Conservation (phyloP, 2,797 vertebrate genomes). For the Rhynchonycteris naso region DNA sequence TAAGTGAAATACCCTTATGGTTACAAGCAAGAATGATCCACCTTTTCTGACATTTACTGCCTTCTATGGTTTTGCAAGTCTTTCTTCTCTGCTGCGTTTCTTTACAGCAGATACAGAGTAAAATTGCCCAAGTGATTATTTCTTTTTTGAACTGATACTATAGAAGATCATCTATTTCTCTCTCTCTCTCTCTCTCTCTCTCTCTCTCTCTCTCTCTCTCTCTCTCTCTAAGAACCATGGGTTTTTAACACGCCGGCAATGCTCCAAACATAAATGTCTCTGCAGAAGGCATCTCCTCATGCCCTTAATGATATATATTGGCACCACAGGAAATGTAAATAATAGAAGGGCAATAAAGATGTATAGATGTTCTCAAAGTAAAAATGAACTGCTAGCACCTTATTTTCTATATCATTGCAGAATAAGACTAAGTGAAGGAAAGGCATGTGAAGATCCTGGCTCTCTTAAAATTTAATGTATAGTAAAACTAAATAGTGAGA, state of each 20-base stretch:
- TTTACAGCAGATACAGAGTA: conserved; percentile 82
- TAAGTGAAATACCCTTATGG: conserved; percentile 69
- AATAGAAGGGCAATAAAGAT: conserved; percentile 78
- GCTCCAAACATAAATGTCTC: conserved; percentile 84
- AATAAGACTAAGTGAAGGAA: conserved; percentile 77
- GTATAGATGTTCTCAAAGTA: conserved; percentile 78
- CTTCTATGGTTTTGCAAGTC: conserved; percentile 77
- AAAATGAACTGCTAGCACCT: conserved; percentile 73
- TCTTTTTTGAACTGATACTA: conserved; percentile 84
- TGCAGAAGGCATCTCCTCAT: conserved; percentile 81
- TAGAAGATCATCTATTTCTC: conserved; percentile 81
- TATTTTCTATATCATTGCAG: conserved; percentile 77
- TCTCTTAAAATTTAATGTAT: conserved; percentile 70
- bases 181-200: conserved; percentile 41
- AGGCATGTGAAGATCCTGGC: conserved; percentile 68
- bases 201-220: conserved; percentile 28
- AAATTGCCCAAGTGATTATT: conserved; percentile 88
- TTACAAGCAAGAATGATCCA: conserved; percentile 81
- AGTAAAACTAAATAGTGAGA: conserved; percentile 60
- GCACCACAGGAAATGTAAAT: conserved; percentile 78
- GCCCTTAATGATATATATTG: conserved; percentile 82
- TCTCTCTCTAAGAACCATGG: conserved; percentile 64
- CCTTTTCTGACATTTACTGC: conserved; percentile 84
- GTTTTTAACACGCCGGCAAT: conserved; percentile 81
- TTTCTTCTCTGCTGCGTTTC: conserved; percentile 85